Conservation (phyloP, 2,888 invertebrate genomes). For the Linyphia triangularis region DNA sequence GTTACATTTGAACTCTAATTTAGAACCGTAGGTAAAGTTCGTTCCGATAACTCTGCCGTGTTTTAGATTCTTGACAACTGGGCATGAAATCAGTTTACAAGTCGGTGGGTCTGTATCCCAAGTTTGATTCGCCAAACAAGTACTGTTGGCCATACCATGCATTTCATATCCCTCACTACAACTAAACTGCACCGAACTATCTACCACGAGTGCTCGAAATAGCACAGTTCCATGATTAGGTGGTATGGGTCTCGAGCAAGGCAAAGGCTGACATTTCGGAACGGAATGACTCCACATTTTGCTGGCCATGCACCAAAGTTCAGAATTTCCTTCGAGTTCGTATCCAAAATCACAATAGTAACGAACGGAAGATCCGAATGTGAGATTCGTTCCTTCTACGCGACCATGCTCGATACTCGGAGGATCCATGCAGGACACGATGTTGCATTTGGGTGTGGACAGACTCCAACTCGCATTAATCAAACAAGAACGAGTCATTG, state of each 20-base stretch:
- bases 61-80: slow-evolving; percentile 32
- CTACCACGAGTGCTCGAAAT: slow-evolving; percentile 53
- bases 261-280: slow-evolving; percentile 76
- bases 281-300: slow-evolving; percentile 78
- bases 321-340: slow-evolving; percentile 57
- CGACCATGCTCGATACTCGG: slow-evolving; percentile 68
- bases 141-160: slow-evolving; percentile 54
- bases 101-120: slow-evolving; percentile 72
- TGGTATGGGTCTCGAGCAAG: slow-evolving; percentile 63
- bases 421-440: slow-evolving; percentile 71
- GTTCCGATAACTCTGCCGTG: slow-evolving; percentile 49
- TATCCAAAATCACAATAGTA: slow-evolving; percentile 76
- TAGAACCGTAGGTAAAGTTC: slow-evolving; percentile 57
- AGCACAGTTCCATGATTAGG: slow-evolving; percentile 67
- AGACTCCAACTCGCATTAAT: slow-evolving; percentile 75
- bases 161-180: slow-evolving; percentile 75
- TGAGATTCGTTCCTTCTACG: slow-evolving; percentile 21
- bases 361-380: slow-evolving; percentile 53
- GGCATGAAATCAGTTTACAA: slow-evolving; percentile 70
- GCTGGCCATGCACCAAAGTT: slow-evolving; percentile 77
- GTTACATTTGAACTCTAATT: slow-evolving; percentile 64
- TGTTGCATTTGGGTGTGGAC: slow-evolving; percentile 68
- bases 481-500: slow-evolving; percentile 70
- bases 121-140: slow-evolving; percentile 63
- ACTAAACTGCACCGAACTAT: slow-evolving; percentile 73